Evolutionary conservation across 2,888 invertebrate genomes (phyloP), one percentile per base, ranked within the genome.

Genomic region (Cacoxenus indagator): DNA sequence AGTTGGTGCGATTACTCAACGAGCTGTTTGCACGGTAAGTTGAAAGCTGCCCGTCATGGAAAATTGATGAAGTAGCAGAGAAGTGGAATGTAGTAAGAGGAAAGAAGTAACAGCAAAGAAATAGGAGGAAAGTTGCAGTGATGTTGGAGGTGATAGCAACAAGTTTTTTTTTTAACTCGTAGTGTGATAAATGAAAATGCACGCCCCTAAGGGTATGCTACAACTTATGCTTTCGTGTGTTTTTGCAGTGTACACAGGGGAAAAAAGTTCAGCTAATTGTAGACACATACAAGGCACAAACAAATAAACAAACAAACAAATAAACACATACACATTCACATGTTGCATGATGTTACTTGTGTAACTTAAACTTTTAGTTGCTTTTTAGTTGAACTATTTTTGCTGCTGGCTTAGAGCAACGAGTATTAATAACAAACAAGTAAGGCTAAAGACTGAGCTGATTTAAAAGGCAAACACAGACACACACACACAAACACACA

Each of bases 1-100:
- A 96, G 88, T 90, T 96, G 71, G 96, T 96, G 68, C 91, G 95
- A 67, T 91, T 96, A 75, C 91, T 96, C 68, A 96, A 96, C 88
- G 96, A 96, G 88, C 91, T 96, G 61, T 96, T 96, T 85, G 96
- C 96, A 72, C 92, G 96, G 95, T 95, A 87, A 90, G 82, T 76
- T 86, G 4, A 22, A 51, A 77, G 55, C 24, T 29, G 57, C 29
- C n/a, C 29, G 51, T 51, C 19, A 54, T 51, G 51, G 27, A 64
- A 48, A 51, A 48, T 64, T 43, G 19, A 51, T 51, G 51, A 59
- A 31, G 19, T 31, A 17, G 19, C n/a, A 37, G 37, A 37, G 11
- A 37, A 11, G 6, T 37, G 37, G 11, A 37, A 37, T 37, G 37
- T n/a, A n/a, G n/a, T n/a, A n/a, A n/a, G n/a, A n/a, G n/a, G n/a